A percentile compares a stretch with the other conserved stretches of the same genome.
phyloP scores from a whole-genome alignment of 2,888 invertebrate species.

The Tachina grossa region DNA sequence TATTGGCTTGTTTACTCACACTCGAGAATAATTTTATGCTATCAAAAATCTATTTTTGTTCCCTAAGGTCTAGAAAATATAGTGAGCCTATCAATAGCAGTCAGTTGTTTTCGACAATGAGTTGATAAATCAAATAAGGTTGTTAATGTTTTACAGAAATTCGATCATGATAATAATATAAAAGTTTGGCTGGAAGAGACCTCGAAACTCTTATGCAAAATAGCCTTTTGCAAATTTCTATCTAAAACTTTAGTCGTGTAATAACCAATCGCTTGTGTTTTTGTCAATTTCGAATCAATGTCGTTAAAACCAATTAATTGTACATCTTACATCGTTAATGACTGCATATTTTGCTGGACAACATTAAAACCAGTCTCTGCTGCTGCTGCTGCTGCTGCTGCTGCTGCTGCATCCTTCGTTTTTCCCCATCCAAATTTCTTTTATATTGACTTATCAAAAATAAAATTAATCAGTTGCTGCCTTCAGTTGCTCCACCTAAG shows the following conservation, averaged over 20 bases:
- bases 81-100: too few species aligned
- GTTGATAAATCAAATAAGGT: too few species aligned
- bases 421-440: not conserved
- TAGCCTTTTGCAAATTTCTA: not conserved
- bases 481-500: conserved; percentile 63
- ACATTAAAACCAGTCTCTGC: conserved; percentile 23
- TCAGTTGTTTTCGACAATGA: too few species aligned
- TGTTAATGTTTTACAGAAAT: too few species aligned
- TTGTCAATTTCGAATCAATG: conserved; percentile 37
- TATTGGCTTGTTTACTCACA: too few species aligned
- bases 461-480: conserved; percentile 67
- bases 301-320: conserved; percentile 44
- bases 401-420: conserved; percentile 5
- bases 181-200: not conserved
- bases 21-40: too few species aligned
- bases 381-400: too few species aligned
- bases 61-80: too few species aligned
- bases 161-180: too few species aligned
- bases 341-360: conserved; percentile 42
- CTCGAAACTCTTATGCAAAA: not conserved
- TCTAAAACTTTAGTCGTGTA: not conserved
- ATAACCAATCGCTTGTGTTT: conserved; percentile 2
- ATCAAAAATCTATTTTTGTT: too few species aligned
- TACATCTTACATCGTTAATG: conserved; percentile 49
- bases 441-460: conserved; percentile 64